Evolutionary conservation across 2,113 vertebrate genomes (phyloP).

Genomic region (Zapornia atra): DNA sequence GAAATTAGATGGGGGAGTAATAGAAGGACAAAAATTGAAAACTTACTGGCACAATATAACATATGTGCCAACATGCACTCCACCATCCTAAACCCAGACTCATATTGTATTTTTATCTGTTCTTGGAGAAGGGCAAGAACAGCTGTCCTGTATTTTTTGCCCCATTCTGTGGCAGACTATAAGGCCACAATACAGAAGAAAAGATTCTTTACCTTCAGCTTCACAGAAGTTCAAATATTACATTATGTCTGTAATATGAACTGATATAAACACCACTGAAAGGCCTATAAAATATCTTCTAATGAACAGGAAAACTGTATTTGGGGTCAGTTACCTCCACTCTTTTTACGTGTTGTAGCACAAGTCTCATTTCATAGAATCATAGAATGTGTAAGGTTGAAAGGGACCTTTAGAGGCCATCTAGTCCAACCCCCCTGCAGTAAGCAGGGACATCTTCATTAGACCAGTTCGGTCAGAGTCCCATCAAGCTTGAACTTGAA

Average conservation of each 20-base stretch:
- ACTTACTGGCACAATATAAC: background rate
- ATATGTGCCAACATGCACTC: rapidly evolving
- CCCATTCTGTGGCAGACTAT: background rate
- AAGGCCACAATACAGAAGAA: background rate
- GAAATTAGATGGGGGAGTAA: background rate
- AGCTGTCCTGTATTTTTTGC: background rate
- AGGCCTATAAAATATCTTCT: background rate
- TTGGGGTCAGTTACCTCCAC: background rate
- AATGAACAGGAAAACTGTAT: background rate
- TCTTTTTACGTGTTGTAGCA: background rate
- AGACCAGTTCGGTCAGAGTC: too few species aligned
- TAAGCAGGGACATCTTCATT: too few species aligned
- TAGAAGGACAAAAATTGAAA: background rate
- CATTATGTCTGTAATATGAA: background rate
- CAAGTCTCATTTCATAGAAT: background rate
- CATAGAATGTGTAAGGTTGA: too few species aligned
- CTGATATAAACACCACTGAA: background rate
- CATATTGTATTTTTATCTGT: background rate
- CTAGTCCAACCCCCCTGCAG: too few species aligned
- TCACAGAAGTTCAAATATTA: background rate
- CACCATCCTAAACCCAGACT: background rate
- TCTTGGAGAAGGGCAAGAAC: background rate
- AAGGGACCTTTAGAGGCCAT: too few species aligned
- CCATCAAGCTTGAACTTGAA: too few species aligned
- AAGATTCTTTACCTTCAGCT: background rate